These are phyloP conservation scores for Lonchura striata DNA, from an alignment of 2,113 vertebrate species.

Conservation along the genomic window DNA sequence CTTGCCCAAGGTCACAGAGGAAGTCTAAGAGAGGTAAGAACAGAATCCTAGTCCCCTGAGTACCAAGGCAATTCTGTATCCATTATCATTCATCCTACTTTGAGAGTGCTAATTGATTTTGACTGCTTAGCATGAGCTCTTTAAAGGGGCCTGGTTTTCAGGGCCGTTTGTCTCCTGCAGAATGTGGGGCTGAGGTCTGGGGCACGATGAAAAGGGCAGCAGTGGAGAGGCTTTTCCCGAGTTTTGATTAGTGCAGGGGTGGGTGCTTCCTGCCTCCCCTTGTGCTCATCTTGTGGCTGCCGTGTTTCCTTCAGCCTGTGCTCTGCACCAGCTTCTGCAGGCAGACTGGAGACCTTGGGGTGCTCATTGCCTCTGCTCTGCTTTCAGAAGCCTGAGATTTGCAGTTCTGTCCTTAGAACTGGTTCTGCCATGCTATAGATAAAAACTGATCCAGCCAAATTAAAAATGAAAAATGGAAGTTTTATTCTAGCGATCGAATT, in stretches of 20 bases:
- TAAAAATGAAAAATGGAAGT: no score
- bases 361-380: fast-evolving
- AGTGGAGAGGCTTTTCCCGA: neutral
- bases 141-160: constrained; percentile 48
- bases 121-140: constrained; percentile 61
- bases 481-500: no score
- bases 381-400: neutral
- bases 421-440: neutral
- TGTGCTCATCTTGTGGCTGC: neutral
- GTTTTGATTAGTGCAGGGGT: neutral
- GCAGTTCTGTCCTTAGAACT: neutral
- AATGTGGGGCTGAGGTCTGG: constrained; percentile 21
- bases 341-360: neutral
- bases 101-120: constrained; percentile 66
- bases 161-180: constrained; percentile 39
- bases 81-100: constrained; percentile 59
- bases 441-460: no score
- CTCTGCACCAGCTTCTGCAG: neutral
- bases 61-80: constrained; percentile 41
- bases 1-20: constrained; percentile 45
- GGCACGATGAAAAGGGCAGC: constrained; percentile 31
- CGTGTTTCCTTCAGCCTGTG: neutral
- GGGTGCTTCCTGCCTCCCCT: neutral
- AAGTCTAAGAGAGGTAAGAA: constrained; percentile 45
- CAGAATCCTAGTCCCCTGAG: constrained; percentile 24